Percentiles rank a stretch among this genome's conserved stretches.
phyloP scores from a whole-genome alignment of 2,888 invertebrate species.

The Vanessa cardui region DNA sequence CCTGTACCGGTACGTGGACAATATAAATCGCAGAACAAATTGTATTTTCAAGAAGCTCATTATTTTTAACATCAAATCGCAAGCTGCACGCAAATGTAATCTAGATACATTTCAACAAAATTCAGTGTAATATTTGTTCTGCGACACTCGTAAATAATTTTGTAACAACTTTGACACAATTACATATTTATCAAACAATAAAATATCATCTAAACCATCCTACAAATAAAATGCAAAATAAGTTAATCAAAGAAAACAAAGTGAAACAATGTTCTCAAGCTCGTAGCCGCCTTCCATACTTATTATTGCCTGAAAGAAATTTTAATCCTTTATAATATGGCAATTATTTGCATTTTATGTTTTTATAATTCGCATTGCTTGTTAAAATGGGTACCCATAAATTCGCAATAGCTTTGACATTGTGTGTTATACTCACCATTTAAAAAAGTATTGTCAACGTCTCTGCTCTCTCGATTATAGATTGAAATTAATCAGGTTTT shows the following conservation, averaged over 20 bases:
- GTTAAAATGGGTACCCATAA: constrained; percentile 48
- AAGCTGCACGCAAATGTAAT: constrained; percentile 10
- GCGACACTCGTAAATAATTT: constrained; percentile 16
- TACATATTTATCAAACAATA: constrained; percentile 9
- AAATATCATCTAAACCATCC: constrained; percentile 37
- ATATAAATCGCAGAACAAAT: constrained; percentile 11
- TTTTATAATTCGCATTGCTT: constrained; percentile 16
- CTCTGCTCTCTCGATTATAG: constrained; percentile 9
- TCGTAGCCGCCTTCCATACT: constrained; percentile 45
- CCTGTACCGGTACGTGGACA: constrained; percentile 11
- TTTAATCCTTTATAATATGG: constrained; percentile 17
- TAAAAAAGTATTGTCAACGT: constrained; percentile 20
- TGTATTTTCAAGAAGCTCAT: neutral
- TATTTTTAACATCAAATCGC: constrained; percentile 8
- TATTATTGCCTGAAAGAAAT: constrained; percentile 60
- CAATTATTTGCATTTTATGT: neutral
- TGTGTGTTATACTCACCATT: constrained; percentile 30
- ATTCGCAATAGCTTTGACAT: constrained; percentile 35
- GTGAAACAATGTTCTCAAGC: constrained; percentile 50
- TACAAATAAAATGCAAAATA: constrained; percentile 67
- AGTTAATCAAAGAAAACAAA: constrained; percentile 55
- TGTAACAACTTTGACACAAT: constrained; percentile 10
- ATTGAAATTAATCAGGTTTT: constrained; percentile 8
- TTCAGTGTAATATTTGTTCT: constrained; percentile 1
- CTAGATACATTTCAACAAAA: neutral